These are phyloP conservation scores for Drosophila lowei DNA, from an alignment of 1,140 invertebrate genomes.

Conservation along the genomic window DNA sequence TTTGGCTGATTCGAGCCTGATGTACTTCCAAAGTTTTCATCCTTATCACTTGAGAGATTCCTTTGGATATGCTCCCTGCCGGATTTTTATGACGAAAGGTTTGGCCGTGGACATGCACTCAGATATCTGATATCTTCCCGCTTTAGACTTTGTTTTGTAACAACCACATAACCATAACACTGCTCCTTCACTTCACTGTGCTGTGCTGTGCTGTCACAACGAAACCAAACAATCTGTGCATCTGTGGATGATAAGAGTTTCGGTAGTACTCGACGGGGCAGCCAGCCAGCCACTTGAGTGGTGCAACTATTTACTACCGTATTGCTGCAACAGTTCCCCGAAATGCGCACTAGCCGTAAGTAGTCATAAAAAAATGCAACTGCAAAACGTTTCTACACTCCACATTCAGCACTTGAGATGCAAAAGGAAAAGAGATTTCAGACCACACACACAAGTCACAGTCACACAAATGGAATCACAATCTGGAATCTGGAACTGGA, in stretches of 20 bases:
- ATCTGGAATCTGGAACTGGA: no score
- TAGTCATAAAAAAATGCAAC: constrained; percentile 57
- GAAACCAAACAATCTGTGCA: constrained; percentile 56
- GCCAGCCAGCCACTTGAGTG: constrained; percentile 53
- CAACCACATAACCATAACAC: constrained; percentile 34
- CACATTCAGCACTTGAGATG: constrained; percentile 21
- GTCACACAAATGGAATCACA: neutral
- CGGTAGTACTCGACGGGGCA: constrained; percentile 51
- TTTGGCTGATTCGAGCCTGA: no score
- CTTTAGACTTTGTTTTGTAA: constrained; percentile 29
- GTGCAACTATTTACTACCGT: constrained; percentile 67
- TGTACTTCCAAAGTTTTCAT: no score
- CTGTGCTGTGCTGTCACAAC: constrained; percentile 52
- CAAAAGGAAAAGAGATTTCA: constrained; percentile 39
- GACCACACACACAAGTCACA: constrained; percentile 29
- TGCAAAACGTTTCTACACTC: constrained; percentile 36
- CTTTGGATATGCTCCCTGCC: no score
- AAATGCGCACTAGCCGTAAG: constrained; percentile 49
- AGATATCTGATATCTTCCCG: constrained; percentile 29
- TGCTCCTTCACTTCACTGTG: constrained; percentile 2
- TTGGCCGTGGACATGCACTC: neutral
- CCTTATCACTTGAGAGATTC: no score
- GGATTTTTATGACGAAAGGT: constrained; percentile 23
- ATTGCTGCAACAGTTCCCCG: constrained; percentile 50
- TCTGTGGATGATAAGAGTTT: constrained; percentile 22